Conservation (phyloP, 1,140 invertebrate species). For the Anoplophora glabripennis region DNA sequence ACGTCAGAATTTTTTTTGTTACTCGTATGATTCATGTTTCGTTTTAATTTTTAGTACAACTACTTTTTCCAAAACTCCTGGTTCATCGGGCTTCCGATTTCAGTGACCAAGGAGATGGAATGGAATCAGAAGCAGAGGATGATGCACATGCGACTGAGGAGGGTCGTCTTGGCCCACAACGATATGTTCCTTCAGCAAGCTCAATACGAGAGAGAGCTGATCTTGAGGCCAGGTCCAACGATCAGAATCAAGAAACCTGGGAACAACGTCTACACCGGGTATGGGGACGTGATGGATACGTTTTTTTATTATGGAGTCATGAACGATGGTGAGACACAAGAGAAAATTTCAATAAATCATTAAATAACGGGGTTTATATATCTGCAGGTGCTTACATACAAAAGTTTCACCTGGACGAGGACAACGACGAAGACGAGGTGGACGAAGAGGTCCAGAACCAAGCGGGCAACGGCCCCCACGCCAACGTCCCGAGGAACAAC, state of each 20-base stretch:
- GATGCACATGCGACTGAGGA: slow-evolving; percentile 41
- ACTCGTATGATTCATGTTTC: not conserved
- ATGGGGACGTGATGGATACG: slow-evolving; percentile 34
- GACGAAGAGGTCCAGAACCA: slow-evolving; percentile 22
- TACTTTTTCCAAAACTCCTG: slow-evolving; percentile 38
- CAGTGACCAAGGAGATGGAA: slow-evolving; percentile 26
- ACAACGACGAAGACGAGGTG: slow-evolving; percentile 23
- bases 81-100: slow-evolving; percentile 33
- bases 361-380: no score
- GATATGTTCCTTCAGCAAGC: slow-evolving; percentile 37
- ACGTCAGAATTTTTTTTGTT: not conserved
- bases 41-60: slow-evolving; percentile 28
- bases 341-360: no score
- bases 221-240: slow-evolving; percentile 20
- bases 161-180: slow-evolving; percentile 37
- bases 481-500: slow-evolving; percentile 6
- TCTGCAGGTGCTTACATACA: slow-evolving; percentile 30
- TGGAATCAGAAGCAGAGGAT: slow-evolving; percentile 30
- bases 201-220: slow-evolving; percentile 33
- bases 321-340: slow-evolving; percentile 34
- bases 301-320: slow-evolving; percentile 41
- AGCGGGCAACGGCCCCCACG: slow-evolving; percentile 1
- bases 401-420: slow-evolving; percentile 30
- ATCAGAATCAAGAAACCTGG: slow-evolving; percentile 23
- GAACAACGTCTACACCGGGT: slow-evolving; percentile 39